phyloP scores from a whole-genome alignment of 2,797 vertebrate genomes.

The Lacerta bilineata region DNA sequence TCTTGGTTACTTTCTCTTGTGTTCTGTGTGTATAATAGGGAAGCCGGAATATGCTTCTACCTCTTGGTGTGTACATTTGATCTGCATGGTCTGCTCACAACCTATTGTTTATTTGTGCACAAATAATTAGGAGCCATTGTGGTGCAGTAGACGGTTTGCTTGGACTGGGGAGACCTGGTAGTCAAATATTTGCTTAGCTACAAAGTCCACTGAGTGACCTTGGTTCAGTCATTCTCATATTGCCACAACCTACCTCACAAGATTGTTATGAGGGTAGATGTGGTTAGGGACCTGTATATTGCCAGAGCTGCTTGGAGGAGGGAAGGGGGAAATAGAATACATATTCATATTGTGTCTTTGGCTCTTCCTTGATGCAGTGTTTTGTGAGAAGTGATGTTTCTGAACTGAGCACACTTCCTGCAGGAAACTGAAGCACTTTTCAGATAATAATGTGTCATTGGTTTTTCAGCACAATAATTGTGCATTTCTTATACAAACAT shows the following conservation, averaged over 20 bases:
- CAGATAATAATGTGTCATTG: neutral
- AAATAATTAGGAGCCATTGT: neutral
- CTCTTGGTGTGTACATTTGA: neutral
- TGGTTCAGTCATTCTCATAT: no score
- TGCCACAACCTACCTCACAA: neutral
- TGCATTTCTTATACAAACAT: neutral
- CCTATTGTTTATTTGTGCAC: neutral
- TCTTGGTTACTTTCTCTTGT: neutral
- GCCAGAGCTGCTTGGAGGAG: neutral
- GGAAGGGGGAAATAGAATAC: no score
- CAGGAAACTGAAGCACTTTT: slow-evolving; percentile 50
- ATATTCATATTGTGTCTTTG: neutral
- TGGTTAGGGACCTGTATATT: neutral
- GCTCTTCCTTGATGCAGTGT: slow-evolving; percentile 55
- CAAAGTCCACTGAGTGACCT: no score
- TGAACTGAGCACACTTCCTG: slow-evolving; percentile 58
- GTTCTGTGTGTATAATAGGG: neutral
- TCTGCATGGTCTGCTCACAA: neutral
- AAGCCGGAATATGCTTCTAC: neutral
- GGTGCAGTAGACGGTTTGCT: neutral
- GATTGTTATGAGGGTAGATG: slow-evolving; percentile 42
- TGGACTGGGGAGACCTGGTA: neutral
- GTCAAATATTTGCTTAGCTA: neutral
- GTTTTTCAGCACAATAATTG: neutral
- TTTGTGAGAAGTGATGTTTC: slow-evolving; percentile 51